Percentiles rank a stretch among this genome's conserved stretches.
Conservation (phyloP, 2,113 vertebrate genomes). For the Saimiri boliviensis region DNA sequence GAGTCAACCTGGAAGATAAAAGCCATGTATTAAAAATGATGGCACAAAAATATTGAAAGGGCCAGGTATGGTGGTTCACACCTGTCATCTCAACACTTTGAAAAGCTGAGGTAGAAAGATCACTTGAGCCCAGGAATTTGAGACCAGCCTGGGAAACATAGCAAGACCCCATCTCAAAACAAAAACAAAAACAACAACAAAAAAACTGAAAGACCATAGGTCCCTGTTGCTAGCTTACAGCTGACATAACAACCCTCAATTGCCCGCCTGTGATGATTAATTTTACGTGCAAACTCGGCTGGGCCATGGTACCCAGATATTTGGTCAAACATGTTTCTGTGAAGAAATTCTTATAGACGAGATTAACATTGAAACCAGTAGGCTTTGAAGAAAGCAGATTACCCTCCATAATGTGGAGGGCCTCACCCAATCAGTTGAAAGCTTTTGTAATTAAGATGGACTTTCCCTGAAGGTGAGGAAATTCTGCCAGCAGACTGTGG, state of each 20-base stretch:
- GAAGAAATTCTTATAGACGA: not conserved
- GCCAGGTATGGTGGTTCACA: too few relatives aligned
- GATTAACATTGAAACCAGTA: not conserved
- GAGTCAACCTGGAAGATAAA: not conserved
- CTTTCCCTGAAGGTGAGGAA: not conserved
- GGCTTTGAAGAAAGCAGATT: not conserved
- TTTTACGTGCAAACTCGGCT: not conserved
- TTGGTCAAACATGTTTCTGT: not conserved
- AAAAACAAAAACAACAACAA: too few relatives aligned
- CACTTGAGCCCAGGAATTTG: too few relatives aligned
- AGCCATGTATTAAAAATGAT: not conserved
- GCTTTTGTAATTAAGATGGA: not conserved
- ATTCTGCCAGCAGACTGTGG: not conserved
- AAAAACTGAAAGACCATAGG: not conserved
- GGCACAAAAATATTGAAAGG: not conserved
- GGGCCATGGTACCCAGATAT: not conserved
- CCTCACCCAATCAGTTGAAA: not conserved
- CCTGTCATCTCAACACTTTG: too few relatives aligned
- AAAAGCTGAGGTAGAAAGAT: too few relatives aligned
- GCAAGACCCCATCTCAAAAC: too few relatives aligned
- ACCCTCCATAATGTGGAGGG: not conserved
- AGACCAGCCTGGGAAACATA: too few relatives aligned
- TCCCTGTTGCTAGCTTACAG: accelerated
- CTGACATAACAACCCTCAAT: too few relatives aligned
- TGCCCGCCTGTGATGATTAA: not conserved